Evolutionary conservation across 1,140 invertebrate genomes (phyloP), one percentile per base, ranked within the genome.

Genomic region (Meloidogyne floridensis): DNA sequence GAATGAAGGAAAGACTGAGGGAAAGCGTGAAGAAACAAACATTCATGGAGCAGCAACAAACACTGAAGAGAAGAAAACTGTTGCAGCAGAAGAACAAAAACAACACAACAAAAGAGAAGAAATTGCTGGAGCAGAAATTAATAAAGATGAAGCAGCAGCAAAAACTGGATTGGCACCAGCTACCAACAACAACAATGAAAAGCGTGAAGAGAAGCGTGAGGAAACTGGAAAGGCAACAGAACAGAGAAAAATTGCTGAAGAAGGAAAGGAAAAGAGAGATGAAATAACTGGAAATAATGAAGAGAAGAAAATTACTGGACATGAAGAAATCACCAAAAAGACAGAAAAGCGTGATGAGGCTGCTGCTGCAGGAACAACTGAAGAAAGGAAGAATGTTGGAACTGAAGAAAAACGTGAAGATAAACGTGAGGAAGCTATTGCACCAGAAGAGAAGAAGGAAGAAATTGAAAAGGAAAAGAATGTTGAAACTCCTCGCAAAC

Each of bases 401-500:
- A 11, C 56, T 65, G 75, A 76, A 71, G 77, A 79, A 43, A 72
- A 15, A 71, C 9, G 77, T 71, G 18, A 53, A 79, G 65, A 69
- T n/a, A n/a, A 72, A 18, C 59, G 59, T 65, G 59, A 65, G 10
- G 43, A 69, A 42, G 7, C 18, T 43, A 47, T 47, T 47, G 59
- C 20, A 42, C 32, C 51, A 43, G 77, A 78, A 47, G 77, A 78
- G 77, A 78, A 69, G 59, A 78, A 78, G 54, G 77, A 78, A 71
- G 53, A 32, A 42, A 65, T 70, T 32, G 43, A 76, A 65, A 47
- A 76, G 75, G 74, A 20, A 59, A 32, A 20, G 54, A 78, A 72
- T n/a, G 11, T 69, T 43, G 65, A 53, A 53, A 69, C 15, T 15
- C 11, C 13, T 0, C 59, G 59, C 42, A 79, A 15, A 56, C 42